A percentile compares a stretch with the other conserved stretches of the same genome.
phyloP scores from a whole-genome alignment of 2,113 vertebrate genomes.

The Sebastes schlegelii region DNA sequence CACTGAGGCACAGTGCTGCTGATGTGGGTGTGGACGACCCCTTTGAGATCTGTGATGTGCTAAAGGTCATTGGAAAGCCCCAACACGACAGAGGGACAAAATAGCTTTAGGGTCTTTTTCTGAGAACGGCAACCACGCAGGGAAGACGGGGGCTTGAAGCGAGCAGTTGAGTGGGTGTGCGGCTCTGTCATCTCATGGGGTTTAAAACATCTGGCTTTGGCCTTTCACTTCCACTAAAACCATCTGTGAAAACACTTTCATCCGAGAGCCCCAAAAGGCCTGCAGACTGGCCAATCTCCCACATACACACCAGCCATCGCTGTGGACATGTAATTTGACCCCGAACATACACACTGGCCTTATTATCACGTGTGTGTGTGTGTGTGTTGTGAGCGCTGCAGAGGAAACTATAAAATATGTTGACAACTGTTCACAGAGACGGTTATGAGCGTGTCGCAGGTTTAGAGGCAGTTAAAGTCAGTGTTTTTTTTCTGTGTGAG shows the following conservation, averaged over 20 bases:
- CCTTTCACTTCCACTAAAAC: constrained; percentile 51
- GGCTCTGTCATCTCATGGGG: constrained; percentile 48
- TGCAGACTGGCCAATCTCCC: not conserved
- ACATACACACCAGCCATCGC: not conserved
- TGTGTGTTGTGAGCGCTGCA: not conserved
- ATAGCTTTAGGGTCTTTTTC: constrained; percentile 20
- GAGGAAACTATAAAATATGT: constrained; percentile 1
- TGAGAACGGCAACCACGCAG: constrained; percentile 27
- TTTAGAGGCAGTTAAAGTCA: constrained; percentile 8
- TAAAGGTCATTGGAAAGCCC: constrained; percentile 17
- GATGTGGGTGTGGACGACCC: not conserved
- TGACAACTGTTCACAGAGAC: constrained; percentile 20
- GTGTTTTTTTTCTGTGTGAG: not conserved
- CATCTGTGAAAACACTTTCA: constrained; percentile 77
- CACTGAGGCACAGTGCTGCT: not conserved
- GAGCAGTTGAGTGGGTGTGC: constrained; percentile 27
- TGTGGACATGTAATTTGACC: constrained; percentile 26
- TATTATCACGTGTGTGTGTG: constrained; percentile 1
- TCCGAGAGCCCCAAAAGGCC: constrained; percentile 28
- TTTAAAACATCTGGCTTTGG: constrained; percentile 71
- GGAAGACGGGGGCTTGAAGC: constrained; percentile 5
- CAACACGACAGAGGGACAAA: constrained; percentile 11
- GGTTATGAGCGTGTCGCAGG: not conserved
- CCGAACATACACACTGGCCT: constrained; percentile 18
- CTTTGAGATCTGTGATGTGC: constrained; percentile 12